Evolutionary conservation across 2,797 vertebrate species (phyloP), one percentile per base, ranked within the genome.

Genomic region (Serranus cabrilla): DNA sequence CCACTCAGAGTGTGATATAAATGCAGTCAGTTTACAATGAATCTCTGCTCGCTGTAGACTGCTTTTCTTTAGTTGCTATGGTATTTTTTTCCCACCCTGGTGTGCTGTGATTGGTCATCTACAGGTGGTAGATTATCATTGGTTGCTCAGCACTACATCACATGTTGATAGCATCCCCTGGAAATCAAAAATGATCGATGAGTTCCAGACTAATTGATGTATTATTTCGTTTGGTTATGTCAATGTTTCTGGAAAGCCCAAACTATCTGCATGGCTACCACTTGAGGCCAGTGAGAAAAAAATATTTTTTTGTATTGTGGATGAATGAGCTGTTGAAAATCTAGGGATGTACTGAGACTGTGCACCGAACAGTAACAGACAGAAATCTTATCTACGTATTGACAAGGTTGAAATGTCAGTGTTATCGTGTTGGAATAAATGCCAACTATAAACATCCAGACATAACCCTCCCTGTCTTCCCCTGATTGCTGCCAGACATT

Each of bases 351-450:
- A 12, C 31, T 57, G 13, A 25, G 16, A 50, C 16, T 40, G 20
- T 31, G 14, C 18, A 27, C 4, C 25, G 37, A 43, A 49, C 21
- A 17, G 3, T 4, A 1, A 27, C 3, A 37, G n/a, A 3, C 5
- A 54, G 18, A 54, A 20, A 47, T 65, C 7, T 52, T 61, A 34
- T 64, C n/a, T 69, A 12, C 17, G 23, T 62, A 21, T 18, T 54
- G 17, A 34, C 1, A 58, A 2, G 31, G 10, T 49, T 46, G 23
- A 61, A 68, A 68, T 63, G 46, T 63, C 5, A 23, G 18, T 31
- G 9, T 62, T 59, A 20, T 50, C 16, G 60, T 21, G 18, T 16
- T 23, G 21, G 17, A 59, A 23, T 21, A 50, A 61, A 78, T 49
- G 34, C 13, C 17, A 67, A 31, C 21, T 25, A 46, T 43, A 42